These are phyloP conservation scores for Serranus cabrilla DNA, from an alignment of 2,797 vertebrate species.

Conservation along the genomic window DNA sequence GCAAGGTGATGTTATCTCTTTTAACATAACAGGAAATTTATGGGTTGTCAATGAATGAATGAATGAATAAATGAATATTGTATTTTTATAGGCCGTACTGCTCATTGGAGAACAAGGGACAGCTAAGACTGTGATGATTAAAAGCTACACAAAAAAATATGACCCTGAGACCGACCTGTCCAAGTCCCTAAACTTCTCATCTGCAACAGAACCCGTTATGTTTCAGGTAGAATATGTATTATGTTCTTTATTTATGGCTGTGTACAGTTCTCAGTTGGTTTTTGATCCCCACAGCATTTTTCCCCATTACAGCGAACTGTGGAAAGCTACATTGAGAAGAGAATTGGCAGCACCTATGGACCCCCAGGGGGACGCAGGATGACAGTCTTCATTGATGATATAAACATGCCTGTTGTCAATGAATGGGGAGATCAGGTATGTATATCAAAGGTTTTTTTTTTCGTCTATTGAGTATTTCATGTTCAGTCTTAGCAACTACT, in stretches of 20 bases:
- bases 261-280: neutral
- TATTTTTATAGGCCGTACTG: constrained; percentile 86
- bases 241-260: constrained; percentile 11
- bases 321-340: constrained; percentile 92
- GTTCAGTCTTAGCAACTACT: constrained; percentile 7
- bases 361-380: constrained; percentile 91
- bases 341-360: constrained; percentile 90
- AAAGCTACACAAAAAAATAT: constrained; percentile 89
- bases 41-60: neutral
- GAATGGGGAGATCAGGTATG: constrained; percentile 94
- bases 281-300: neutral
- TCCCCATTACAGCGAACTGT: constrained; percentile 82
- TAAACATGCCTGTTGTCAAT: constrained; percentile 93
- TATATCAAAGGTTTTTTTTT: neutral
- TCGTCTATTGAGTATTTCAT: neutral
- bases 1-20: constrained; percentile 58
- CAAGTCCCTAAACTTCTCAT: constrained; percentile 92
- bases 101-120: constrained; percentile 94
- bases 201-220: constrained; percentile 90
- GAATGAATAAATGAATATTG: neutral
- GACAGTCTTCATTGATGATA: constrained; percentile 92
- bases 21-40: constrained; percentile 6
- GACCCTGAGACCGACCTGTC: constrained; percentile 88
- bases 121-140: constrained; percentile 92
- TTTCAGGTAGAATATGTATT: constrained; percentile 86